Conservation (phyloP, 2,797 vertebrate species). For the Urocyon cinereoargenteus region DNA sequence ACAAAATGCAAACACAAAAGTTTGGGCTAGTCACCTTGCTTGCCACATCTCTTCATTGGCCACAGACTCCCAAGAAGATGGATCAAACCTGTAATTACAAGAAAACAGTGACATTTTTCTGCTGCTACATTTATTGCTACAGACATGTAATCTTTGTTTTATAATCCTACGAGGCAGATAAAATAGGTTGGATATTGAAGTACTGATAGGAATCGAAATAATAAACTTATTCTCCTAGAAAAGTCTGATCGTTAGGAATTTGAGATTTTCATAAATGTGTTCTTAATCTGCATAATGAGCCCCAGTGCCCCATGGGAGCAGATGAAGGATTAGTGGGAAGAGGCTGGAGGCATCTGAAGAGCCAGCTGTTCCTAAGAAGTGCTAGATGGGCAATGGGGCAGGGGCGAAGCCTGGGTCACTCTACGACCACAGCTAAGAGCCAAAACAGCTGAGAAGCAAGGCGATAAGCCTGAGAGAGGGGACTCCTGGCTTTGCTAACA, state of each 20-base stretch:
- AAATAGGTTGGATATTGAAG: neutral
- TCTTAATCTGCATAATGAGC: neutral
- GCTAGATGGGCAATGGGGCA: neutral
- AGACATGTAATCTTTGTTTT: neutral
- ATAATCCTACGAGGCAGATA: neutral
- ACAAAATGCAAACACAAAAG: neutral
- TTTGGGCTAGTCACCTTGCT: conserved; percentile 91
- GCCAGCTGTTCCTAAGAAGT: neutral
- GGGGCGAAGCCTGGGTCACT: neutral
- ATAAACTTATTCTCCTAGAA: neutral
- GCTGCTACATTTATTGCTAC: neutral
- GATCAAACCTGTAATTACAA: conserved; percentile 91
- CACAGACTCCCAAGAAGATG: conserved; percentile 96
- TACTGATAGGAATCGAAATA: neutral
- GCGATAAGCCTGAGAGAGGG: neutral
- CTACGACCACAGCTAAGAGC: neutral
- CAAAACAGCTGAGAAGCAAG: neutral
- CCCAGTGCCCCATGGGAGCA: neutral
- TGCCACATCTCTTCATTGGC: conserved; percentile 99
- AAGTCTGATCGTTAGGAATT: neutral
- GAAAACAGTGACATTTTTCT: neutral
- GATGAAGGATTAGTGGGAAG: neutral
- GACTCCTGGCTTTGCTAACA: neutral
- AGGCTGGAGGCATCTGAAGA: neutral
- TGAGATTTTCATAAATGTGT: neutral